Conservation (phyloP, 2,113 vertebrate genomes). For the Lepisosteus oculatus region DNA sequence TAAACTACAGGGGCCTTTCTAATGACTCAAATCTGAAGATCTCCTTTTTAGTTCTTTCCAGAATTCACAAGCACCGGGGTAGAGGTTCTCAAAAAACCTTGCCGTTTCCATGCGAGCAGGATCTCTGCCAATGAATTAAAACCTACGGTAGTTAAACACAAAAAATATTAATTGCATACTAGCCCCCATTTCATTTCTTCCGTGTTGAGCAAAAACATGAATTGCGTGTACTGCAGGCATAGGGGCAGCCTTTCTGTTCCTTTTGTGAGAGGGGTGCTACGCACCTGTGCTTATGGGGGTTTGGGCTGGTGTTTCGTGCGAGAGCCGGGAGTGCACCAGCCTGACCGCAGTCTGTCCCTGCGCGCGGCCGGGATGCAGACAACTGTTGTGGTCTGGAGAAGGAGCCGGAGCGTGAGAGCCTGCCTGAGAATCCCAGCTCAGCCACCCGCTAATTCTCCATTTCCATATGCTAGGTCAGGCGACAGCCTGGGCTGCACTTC, state of each 20-base stretch:
- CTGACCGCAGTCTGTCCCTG: constrained; percentile 19
- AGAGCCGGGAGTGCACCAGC: not conserved
- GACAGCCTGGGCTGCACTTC: not conserved
- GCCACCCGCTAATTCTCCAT: not conserved
- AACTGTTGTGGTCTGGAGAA: not conserved
- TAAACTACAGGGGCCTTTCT: not conserved
- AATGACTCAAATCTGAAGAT: no score
- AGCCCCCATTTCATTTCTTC: no score
- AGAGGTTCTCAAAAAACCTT: no score
- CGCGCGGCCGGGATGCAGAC: constrained; percentile 2
- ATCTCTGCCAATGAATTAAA: no score
- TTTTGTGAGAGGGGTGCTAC: constrained; percentile 1
- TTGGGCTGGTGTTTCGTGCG: not conserved
- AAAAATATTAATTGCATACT: no score
- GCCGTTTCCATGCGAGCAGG: no score
- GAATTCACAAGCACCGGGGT: no score
- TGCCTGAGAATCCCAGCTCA: constrained; percentile 13
- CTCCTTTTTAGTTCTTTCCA: no score
- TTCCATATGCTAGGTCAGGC: constrained; percentile 11
- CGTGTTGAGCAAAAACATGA: no score
- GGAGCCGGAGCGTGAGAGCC: constrained; percentile 8
- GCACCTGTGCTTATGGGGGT: not conserved
- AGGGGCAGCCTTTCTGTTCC: not conserved
- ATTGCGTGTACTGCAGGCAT: not conserved
- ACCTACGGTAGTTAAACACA: no score